A percentile compares a stretch with the other conserved stretches of the same genome.
Evolutionary conservation across 2,113 vertebrate genomes (phyloP).

Genomic region (Potamarius usumacintae): DNA sequence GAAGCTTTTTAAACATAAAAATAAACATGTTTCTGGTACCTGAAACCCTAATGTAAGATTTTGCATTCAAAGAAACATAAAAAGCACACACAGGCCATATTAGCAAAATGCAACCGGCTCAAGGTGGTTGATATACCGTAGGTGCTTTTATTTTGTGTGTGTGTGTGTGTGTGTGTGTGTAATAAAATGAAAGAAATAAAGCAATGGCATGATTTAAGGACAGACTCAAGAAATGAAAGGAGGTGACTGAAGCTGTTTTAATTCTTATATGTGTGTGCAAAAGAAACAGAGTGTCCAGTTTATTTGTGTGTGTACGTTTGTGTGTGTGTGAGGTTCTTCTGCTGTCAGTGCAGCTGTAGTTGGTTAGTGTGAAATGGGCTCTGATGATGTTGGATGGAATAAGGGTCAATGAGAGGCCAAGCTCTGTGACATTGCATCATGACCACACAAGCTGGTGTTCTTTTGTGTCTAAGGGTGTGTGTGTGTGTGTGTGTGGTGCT

Average conservation of each 20-base stretch:
- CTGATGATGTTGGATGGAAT: constrained; percentile 67
- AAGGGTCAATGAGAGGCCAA: constrained; percentile 65
- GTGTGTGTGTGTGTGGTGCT: constrained; percentile 7
- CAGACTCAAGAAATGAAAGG: neutral
- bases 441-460: constrained; percentile 27
- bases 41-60: constrained; percentile 33
- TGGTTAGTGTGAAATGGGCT: constrained; percentile 67
- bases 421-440: constrained; percentile 27
- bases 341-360: constrained; percentile 65
- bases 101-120: neutral
- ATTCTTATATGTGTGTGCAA: too few relatives aligned
- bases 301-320: constrained; percentile 7
- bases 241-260: neutral
- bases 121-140: neutral
- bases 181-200: neutral
- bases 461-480: neutral
- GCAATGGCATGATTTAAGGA: neutral
- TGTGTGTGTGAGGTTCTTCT: constrained; percentile 25
- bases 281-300: neutral
- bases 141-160: neutral
- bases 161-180: constrained; percentile 12
- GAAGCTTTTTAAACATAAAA: neutral
- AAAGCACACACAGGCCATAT: neutral
- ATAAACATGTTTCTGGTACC: neutral
- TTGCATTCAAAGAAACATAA: neutral